Evolutionary conservation across 2,888 invertebrate genomes (phyloP).

Genomic region (Cryptosula pallasiana): DNA sequence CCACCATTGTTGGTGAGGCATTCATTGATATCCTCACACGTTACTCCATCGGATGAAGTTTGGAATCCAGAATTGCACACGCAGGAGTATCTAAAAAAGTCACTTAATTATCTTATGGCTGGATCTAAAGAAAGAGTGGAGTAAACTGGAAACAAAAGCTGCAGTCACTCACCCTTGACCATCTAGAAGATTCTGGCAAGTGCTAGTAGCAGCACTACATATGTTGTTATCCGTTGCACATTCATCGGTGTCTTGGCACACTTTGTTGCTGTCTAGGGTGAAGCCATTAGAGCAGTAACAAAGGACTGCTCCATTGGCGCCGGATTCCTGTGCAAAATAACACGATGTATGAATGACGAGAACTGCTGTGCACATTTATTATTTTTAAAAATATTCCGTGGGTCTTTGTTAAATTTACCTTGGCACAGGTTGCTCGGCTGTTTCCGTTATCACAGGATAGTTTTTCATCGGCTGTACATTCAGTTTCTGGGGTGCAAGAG

Average conservation of each 20-base stretch:
- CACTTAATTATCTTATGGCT: neutral
- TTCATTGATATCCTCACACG: slow-evolving; percentile 31
- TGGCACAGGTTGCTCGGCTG: slow-evolving; percentile 25
- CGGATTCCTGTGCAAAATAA: too few relatives aligned
- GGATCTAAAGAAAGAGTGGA: neutral
- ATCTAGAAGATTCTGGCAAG: slow-evolving; percentile 25
- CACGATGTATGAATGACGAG: too few relatives aligned
- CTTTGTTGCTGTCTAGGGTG: neutral
- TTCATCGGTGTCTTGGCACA: slow-evolving; percentile 26
- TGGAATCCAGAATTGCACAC: slow-evolving; percentile 9
- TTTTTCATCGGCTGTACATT: neutral
- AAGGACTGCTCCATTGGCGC: slow-evolving; percentile 13
- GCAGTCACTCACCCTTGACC: slow-evolving; percentile 9
- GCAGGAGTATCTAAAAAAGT: neutral
- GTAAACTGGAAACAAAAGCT: neutral
- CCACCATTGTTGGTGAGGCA: slow-evolving; percentile 28
- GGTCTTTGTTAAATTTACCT: slow-evolving; percentile 7
- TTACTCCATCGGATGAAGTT: neutral
- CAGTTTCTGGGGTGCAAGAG: slow-evolving; percentile 25
- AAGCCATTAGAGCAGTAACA: slow-evolving; percentile 26
- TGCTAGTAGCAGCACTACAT: slow-evolving; percentile 27
- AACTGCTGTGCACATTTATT: too few relatives aligned
- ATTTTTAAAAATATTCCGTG: too few relatives aligned
- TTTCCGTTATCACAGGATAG: slow-evolving; percentile 25
- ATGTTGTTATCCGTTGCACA: slow-evolving; percentile 22